Evolutionary conservation across 35 echinoderm and acorn worm species (phyloP), one percentile per base, ranked within the genome.

Genomic region (Strongylocentrotus purpuratus): DNA sequence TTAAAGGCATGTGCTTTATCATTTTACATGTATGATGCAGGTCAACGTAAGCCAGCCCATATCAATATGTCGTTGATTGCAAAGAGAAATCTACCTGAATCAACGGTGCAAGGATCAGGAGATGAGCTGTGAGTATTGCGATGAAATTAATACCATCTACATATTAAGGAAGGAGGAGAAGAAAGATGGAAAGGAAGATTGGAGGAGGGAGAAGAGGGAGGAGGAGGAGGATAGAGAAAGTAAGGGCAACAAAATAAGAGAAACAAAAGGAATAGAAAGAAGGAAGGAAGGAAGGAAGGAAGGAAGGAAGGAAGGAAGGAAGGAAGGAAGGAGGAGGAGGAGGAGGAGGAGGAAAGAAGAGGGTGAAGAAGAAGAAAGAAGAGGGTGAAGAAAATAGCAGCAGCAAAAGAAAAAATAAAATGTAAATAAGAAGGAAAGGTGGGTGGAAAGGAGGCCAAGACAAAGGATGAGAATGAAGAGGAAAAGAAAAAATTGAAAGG

Each of bases 81-180:
- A 85, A 96, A 70, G 94, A 93, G 97, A 85, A 97, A 96, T 87
- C 87, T 96, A 22, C 94, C 97, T 0, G 31, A 61, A 15, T 55
- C 45, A 55, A 31, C 92, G 15, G 60, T 94, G 5, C 86, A 94
- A 31, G 95, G 94, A 95, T 94, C 94, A 7, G 94, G 94, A 46
- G 95, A 97, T 65, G 48, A 97, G 85, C 85, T 96, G 97, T 97
- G 85, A 97, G 97, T 97, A 88, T 28, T 47, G 14, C 8, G 5
- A 88, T 46, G 31, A 55, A 31, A 85, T n/a, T 47, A 94, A 28
- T 18, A 13, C 11, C 46, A 92, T 93, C 48, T 47, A 9, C 47
- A 31, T 46, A 4, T 31, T n/a, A 18, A 86, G 92, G 33, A 46
- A 11, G 35, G 35, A 3, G 35, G 35, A 41, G 35, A 41, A 41